Percentiles rank a stretch among this genome's conserved stretches.
These are phyloP conservation scores for Trachelus tabidus DNA, from an alignment of 2,888 invertebrate species.

Conservation along the genomic window DNA sequence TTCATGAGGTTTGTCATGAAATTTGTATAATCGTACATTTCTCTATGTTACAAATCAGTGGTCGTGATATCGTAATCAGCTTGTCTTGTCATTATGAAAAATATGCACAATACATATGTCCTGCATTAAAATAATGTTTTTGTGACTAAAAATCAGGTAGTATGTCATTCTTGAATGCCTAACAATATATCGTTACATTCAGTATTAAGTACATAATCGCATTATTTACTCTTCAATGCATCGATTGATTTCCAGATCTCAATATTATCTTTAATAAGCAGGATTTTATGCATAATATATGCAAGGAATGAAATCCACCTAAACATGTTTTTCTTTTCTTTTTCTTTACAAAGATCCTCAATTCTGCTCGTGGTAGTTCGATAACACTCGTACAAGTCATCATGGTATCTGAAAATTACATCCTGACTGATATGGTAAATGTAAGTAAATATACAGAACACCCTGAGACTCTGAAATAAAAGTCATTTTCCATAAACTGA, in stretches of 20 bases:
- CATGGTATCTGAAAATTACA: slow-evolving; percentile 10
- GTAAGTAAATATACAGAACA: slow-evolving; percentile 4
- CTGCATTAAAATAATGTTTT: not conserved
- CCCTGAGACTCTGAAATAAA: slow-evolving; percentile 4
- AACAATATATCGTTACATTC: not conserved
- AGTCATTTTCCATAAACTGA: not conserved
- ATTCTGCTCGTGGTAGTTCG: not conserved
- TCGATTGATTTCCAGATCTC: not conserved
- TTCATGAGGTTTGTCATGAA: not conserved
- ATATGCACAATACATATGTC: not conserved
- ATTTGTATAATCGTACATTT: not conserved
- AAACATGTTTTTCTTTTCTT: not conserved
- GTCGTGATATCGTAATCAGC: not conserved
- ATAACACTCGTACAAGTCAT: slow-evolving; percentile 4
- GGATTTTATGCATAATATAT: not conserved
- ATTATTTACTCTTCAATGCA: not conserved
- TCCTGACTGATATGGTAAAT: slow-evolving; percentile 8
- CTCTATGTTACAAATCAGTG: not conserved
- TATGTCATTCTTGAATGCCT: not conserved
- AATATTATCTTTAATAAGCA: not conserved
- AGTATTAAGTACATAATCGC: not conserved
- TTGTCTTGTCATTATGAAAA: not conserved
- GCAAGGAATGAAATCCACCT: not conserved
- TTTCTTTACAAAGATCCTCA: not conserved
- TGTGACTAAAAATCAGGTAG: not conserved